Evolutionary conservation across 2,113 vertebrate genomes (phyloP), one percentile per base, ranked within the genome.

Genomic region (Myotis lucifugus): DNA sequence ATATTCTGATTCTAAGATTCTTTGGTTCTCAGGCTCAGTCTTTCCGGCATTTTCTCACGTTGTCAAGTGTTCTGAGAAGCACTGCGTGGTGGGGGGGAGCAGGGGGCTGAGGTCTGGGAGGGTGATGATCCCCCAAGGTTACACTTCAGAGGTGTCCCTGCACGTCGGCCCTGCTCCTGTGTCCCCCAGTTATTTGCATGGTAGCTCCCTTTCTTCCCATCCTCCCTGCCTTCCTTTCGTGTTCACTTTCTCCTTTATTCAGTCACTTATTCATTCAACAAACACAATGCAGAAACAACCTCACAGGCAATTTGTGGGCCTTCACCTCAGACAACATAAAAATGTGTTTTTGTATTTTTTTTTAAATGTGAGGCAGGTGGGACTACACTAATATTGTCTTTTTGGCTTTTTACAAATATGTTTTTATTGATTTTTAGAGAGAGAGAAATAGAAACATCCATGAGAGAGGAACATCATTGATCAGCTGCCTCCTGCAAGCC

Each of bases 211-310:
- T 29, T 8, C 17, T 23, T n/a, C 8, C 77, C 2, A 1, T 17
- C 8, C 1, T 27, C 32, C 23, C 19, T 52, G 32, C n/a, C 8
- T 54, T n/a, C 19, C 19, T 37, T 52, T 64, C 54, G 52, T 18
- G 6, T 14, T 19, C 23, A 15, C 40, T 54, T 59, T 52, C 27
- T 85, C 37, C 37, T 83, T 92, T 21, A 37, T 27, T 29, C 25
- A 34, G 23, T 90, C 46, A 1, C 37, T 54, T 64, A 69, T 12
- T 81, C 90, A 73, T 52, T 97, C 67, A 72, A 61, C 83, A 92
- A 95, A 87, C 85, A 86, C 25, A 29, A 6, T 0, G 14, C 32
- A 29, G 18, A 50, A 17, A 27, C 18, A 2, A 17, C 18, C 25
- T 72, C 56, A 10, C 50, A 0, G 2, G 7, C 4, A 8, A 7